Conservation (phyloP, 2,113 vertebrate genomes). For the Equus przewalskii region DNA sequence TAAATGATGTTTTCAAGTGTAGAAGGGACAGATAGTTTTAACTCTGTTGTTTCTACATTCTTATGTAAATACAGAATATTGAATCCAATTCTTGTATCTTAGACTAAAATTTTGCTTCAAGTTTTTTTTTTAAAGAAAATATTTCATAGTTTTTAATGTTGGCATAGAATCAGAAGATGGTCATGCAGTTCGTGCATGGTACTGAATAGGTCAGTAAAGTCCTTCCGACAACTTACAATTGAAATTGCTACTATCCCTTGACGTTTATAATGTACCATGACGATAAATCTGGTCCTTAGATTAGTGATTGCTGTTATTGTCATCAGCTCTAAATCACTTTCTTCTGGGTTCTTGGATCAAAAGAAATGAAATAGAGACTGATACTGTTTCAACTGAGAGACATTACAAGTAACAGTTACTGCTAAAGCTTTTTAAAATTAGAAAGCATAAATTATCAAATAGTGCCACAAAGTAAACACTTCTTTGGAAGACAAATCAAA, state of each 20-base stretch:
- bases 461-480: conserved; percentile 14
- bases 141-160: neutral
- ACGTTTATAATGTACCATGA: neutral
- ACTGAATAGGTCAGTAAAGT: neutral
- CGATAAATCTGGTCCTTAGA: neutral
- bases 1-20: conserved; percentile 37
- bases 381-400: neutral
- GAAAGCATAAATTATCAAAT: conserved; percentile 27
- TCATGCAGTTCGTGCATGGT: neutral
- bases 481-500: neutral
- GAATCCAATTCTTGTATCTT: neutral
- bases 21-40: neutral
- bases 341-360: neutral
- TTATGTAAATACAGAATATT: neutral
- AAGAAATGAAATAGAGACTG: neutral
- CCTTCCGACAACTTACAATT: neutral
- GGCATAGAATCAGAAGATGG: neutral
- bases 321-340: conserved; percentile 2
- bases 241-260: neutral
- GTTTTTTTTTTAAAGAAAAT: conserved; percentile 28
- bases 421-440: conserved; percentile 26
- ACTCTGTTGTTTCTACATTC: neutral
- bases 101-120: neutral
- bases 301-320: neutral
- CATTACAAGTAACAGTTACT: neutral